Evolutionary conservation across 2,888 invertebrate genomes (phyloP), one percentile per base, ranked within the genome.

Genomic region (Emmelina monodactyla): DNA sequence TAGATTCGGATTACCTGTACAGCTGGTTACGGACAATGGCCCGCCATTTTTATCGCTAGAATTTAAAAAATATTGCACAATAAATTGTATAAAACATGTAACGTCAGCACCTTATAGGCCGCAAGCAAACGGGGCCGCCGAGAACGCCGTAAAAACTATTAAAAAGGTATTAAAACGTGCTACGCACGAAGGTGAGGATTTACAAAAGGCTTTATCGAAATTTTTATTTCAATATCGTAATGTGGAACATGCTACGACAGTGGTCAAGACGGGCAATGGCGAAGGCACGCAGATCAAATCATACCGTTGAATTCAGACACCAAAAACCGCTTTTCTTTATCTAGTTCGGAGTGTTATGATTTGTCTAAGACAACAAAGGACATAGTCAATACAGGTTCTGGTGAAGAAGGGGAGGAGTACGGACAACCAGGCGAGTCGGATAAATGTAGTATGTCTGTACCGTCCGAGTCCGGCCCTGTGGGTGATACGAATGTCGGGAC

Each of bases 141-240:
- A 48, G 32, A 48, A 48, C 29, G 39, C 45, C 2, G 46, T 48
- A 6, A 44, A 45, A 28, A 34, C 38, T 9, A 35, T 45, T 1
- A 48, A 46, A 38, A 41, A 37, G 12, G 34, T 33, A 1, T 37
- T 48, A 7, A 46, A 48, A 34, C 41, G 34, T 25, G 44, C 44
- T 2, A 2, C 32, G 10, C 14, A 16, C 12, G 43, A 43, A 13
- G 36, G 40, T 1, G 33, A 35, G 6, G 35, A 45, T 22, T 19
- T 41, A 3, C 16, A 35, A 12, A 31, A 22, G 6, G 43, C 44
- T 1, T 25, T 48, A 10, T 34, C 15, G 29, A 31, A 19, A 35
- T 45, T 47, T 37, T 22, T 47, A 14, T 42, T 45, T 3, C 31
- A 36, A 14, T 46, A 43, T 13, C 29, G 47, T 7, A 47, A 45